These are phyloP conservation scores for Sarcophaga peregrina DNA, from an alignment of 1,140 invertebrate genomes.

Conservation along the genomic window DNA sequence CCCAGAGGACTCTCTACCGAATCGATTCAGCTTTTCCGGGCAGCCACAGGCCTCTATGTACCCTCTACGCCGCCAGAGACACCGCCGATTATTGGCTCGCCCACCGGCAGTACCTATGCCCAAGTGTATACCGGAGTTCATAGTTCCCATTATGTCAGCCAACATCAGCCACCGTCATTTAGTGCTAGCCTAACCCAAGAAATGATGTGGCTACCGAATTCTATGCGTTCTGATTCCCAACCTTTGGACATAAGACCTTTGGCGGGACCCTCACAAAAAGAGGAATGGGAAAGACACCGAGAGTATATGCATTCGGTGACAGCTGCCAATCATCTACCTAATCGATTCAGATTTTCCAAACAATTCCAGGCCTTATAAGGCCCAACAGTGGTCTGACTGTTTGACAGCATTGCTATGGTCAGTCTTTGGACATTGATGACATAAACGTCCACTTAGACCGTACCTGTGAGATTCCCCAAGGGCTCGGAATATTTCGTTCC, in stretches of 20 bases:
- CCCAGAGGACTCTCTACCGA: no score
- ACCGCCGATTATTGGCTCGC: constrained; percentile 63
- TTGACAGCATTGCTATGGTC: no score
- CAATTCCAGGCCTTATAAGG: no score
- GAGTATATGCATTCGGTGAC: constrained; percentile 67
- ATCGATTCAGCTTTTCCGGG: no score
- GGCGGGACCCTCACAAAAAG: constrained; percentile 72
- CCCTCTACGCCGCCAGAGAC: constrained; percentile 65
- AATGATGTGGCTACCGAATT: constrained; percentile 80
- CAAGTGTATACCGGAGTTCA: constrained; percentile 50
- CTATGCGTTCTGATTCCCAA: constrained; percentile 76
- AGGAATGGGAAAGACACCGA: constrained; percentile 73
- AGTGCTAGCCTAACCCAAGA: constrained; percentile 71
- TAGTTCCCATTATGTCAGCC: constrained; percentile 47
- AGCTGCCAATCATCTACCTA: constrained; percentile 53
- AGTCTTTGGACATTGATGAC: no score
- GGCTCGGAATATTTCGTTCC: no score
- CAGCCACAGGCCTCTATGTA: no score
- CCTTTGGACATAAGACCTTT: constrained; percentile 82
- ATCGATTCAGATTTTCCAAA: no score
- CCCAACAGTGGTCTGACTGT: no score
- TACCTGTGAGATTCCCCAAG: no score
- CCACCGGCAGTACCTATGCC: constrained; percentile 61
- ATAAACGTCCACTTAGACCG: no score
- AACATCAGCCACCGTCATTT: constrained; percentile 63